Evolutionary conservation across 2,888 invertebrate genomes (phyloP).

Genomic region (Alentia gelatinosa): DNA sequence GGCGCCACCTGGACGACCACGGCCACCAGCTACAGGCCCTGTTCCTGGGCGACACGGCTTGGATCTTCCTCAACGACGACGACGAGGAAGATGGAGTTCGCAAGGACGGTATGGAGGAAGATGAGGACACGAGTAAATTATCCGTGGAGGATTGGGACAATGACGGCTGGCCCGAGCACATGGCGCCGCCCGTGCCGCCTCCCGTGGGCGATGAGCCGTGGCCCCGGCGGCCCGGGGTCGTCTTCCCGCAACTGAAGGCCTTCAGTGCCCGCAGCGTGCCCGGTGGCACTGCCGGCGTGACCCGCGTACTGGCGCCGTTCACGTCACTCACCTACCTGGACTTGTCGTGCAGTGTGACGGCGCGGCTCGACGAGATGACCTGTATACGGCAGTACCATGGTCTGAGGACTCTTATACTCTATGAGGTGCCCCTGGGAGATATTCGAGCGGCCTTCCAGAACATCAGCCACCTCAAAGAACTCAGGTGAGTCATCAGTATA

Average conservation of each 20-base stretch:
- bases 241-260: constrained; percentile 63
- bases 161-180: background rate
- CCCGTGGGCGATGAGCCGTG: background rate
- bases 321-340: constrained; percentile 86
- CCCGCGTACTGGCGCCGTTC: constrained; percentile 84
- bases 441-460: constrained; percentile 82
- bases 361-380: constrained; percentile 82
- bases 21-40: constrained; percentile 45
- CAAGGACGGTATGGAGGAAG: no score
- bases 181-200: background rate
- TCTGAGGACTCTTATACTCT: constrained; percentile 88
- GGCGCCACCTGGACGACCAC: constrained; percentile 29
- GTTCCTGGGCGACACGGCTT: constrained; percentile 58
- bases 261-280: constrained; percentile 64
- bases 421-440: constrained; percentile 86
- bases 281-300: background rate
- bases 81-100: background rate
- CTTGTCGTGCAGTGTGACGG: constrained; percentile 85
- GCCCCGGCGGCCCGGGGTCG: background rate
- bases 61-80: background rate
- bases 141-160: background rate
- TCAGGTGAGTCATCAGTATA: constrained; percentile 83
- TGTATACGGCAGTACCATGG: constrained; percentile 86
- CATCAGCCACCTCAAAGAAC: constrained; percentile 81
- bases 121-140: background rate